Conservation (phyloP, 2,113 vertebrate species). For the Cololabis saira region DNA sequence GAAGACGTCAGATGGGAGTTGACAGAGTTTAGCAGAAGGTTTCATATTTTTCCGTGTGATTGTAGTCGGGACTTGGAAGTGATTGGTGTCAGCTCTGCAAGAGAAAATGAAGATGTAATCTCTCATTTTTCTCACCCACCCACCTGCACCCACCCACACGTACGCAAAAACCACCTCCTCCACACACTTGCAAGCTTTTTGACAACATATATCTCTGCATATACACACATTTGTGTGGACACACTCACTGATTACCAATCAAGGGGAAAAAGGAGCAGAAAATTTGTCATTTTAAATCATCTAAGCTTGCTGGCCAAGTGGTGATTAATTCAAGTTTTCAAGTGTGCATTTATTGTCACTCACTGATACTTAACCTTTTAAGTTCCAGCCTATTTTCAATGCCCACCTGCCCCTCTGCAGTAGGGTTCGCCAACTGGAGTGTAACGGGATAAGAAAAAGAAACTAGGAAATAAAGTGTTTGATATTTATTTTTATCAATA, state of each 20-base stretch:
- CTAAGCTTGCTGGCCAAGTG: neutral
- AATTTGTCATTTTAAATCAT: no score
- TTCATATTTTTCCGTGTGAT: constrained; percentile 32
- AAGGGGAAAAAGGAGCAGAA: constrained; percentile 1
- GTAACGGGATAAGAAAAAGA: no score
- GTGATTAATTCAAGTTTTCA: no score
- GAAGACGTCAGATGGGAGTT: constrained; percentile 1
- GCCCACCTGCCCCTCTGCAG: no score
- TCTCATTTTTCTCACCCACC: constrained; percentile 45
- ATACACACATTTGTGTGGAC: constrained; percentile 14
- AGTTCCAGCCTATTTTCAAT: no score
- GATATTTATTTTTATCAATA: no score
- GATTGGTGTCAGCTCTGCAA: constrained; percentile 45
- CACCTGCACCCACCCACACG: constrained; percentile 10
- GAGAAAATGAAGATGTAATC: constrained; percentile 62
- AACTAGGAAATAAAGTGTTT: no score
- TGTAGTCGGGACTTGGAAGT: constrained; percentile 38
- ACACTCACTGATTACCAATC: constrained; percentile 33
- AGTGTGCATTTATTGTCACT: no score
- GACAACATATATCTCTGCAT: constrained; percentile 8
- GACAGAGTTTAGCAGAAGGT: constrained; percentile 41
- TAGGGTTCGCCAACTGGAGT: no score
- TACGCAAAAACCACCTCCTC: constrained; percentile 23
- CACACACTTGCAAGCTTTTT: constrained; percentile 19
- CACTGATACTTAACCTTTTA: no score